Percentiles rank a stretch among this genome's conserved stretches.
These are phyloP conservation scores for Dendrolimus houi DNA, from an alignment of 2,888 invertebrate species.

Conservation along the genomic window DNA sequence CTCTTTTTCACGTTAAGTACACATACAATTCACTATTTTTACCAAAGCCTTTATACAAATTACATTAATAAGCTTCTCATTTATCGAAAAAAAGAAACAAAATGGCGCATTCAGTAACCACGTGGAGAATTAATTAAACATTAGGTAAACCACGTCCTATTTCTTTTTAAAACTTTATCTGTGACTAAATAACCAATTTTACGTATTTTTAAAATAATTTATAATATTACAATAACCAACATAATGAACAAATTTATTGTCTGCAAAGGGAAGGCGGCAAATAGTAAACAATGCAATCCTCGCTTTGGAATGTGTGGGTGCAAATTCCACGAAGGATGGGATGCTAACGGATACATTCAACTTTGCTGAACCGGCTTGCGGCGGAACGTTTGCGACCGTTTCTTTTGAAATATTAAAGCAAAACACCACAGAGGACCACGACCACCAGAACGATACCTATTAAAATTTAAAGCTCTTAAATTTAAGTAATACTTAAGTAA, in stretches of 20 bases:
- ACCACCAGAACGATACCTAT: background rate
- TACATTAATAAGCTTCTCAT: slow-evolving; percentile 4
- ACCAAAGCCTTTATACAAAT: background rate
- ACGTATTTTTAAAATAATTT: too few species aligned
- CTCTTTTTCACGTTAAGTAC: background rate
- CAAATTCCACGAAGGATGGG: slow-evolving; percentile 66
- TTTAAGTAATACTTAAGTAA: too few species aligned
- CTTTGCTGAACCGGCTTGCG: slow-evolving; percentile 38
- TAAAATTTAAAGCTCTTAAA: too few species aligned
- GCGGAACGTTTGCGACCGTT: slow-evolving; percentile 32
- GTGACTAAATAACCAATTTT: too few species aligned
- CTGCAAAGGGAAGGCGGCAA: background rate
- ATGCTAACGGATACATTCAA: slow-evolving; percentile 53
- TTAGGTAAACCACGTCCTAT: too few species aligned
- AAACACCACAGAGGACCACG: slow-evolving; percentile 6
- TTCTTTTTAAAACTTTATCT: too few species aligned
- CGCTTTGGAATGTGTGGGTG: slow-evolving; percentile 50
- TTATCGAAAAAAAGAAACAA: slow-evolving; percentile 1
- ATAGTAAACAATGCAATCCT: slow-evolving; percentile 22
- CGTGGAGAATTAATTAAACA: too few species aligned
- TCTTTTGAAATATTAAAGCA: slow-evolving; percentile 33
- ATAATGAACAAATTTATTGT: background rate
- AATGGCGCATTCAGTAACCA: background rate
- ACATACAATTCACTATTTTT: slow-evolving; percentile 3
- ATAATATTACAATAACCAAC: too few species aligned